Base-by-base conservation (phyloP, 2,113 vertebrate species). In the Ptyas mucosa region DNA sequence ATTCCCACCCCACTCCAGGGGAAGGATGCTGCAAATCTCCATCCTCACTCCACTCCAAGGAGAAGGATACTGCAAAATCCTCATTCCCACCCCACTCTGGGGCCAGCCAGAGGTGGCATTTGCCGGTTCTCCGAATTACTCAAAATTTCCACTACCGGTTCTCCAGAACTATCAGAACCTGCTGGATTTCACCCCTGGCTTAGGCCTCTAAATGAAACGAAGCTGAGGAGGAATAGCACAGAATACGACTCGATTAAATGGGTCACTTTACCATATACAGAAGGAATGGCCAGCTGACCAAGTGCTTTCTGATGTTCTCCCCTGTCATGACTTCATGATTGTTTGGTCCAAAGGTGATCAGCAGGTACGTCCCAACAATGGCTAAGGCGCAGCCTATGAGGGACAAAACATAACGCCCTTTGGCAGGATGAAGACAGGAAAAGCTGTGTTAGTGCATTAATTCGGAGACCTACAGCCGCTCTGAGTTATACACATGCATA, bases 301-400 rank as follows among this genome's bases (percentile, higher is more conserved):
- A 96, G 91, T 99, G 99, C 93, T 86, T 98, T 89, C 99, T 98
- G 91, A 99, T 98, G 96, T 99, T 99, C 64, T 98, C 98, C 10
- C 98, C 99, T 3, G 97, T 98, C 97, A 99, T 98, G 94, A 98
- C 98, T 97, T 99, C 99, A 0, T 99, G 99, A 94, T 98, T 98
- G 94, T 99, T 99, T 55, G 99, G 99, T 89, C 99, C 99, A 93
- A 99, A 99, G 0, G 99, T 98, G 91, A 99, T 98, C 96, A 99
- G 98, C 95, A 99, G 97, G 57, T 99, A 99, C 1, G 98, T 99
- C 86, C 99, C 99, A 51, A 98, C 97, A 0, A 98, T 89, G 1
- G 98, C 98, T 93, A 99, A n/a, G 61, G 98, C 96, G 54, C 98
- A 99, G 94, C 99, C 99, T 20, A 99, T 64, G 51, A 99, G 99